Base-by-base conservation (phyloP, 2,888 invertebrate species). In the Scotopteryx bipunctaria region DNA sequence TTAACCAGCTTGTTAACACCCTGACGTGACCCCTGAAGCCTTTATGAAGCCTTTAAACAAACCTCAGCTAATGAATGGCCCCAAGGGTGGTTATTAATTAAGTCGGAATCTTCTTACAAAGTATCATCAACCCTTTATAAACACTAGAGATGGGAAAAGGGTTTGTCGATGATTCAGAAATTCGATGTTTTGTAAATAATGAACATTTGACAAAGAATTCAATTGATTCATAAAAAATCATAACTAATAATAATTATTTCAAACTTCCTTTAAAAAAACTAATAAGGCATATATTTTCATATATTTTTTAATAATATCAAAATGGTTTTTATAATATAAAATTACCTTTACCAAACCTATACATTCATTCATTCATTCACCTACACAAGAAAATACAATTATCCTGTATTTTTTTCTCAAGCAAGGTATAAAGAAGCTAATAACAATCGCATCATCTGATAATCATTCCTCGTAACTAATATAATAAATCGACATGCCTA, bases 121-220 rank as follows among this genome's bases (percentile, higher is more conserved):
- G 81, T 86, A 87, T 84, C 82, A 83, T 81, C 84, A 85, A 84
- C 87, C 88, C 88, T 84, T 78, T 67, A 75, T 76, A 73, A 73
- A 76, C 69, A 64, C 59, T 46, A 59, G 60, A 19, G 53, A 53
- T 57, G 58, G 35, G 52, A 44, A 43, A 19, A 27, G 8, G 6
- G 2, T n/a, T 23, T 27, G 11, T 27, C 11, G 27, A 27, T 27
- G 27, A 11, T 27, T 4, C 27, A 27, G 1, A 9, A 8, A 31
- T 40, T 48, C 32, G 41, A 46, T 42, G 5, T 29, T 19, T 35
- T 8, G 3, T 3, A 2, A 33, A 9, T 25, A 2, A n/a, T 25
- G 25, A 3, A 3, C n/a, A n/a, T n/a, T n/a, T n/a, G n/a, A n/a
- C n/a, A n/a, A n/a, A n/a, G n/a, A n/a, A n/a, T n/a, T n/a, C n/a